phyloP scores from a whole-genome alignment of 2,113 vertebrate genomes.

The Lagenorhynchus albirostris region DNA sequence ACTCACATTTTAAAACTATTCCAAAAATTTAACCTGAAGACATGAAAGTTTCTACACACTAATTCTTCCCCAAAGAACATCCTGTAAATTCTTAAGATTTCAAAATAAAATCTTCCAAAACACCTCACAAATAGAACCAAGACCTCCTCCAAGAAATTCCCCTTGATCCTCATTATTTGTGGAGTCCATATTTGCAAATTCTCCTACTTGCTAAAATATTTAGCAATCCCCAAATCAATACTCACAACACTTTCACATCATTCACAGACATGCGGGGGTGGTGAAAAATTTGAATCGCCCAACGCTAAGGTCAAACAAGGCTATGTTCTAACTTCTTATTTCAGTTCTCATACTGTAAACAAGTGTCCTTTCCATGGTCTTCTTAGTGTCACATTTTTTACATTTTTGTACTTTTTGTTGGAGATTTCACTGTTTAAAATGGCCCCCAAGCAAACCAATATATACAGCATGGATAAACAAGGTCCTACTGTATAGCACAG shows the following conservation, averaged over 20 bases:
- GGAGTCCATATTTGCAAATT: not conserved
- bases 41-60: not conserved
- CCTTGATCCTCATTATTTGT: not conserved
- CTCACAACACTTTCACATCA: not conserved
- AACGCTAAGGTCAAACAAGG: not conserved
- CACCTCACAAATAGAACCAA: not conserved
- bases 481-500: not conserved
- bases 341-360: not conserved
- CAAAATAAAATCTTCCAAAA: not conserved
- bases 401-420: not conserved
- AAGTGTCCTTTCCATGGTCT: not conserved
- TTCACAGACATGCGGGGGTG: not conserved
- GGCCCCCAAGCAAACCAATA: not conserved
- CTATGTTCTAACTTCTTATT: not conserved
- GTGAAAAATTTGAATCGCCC: not conserved
- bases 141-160: not conserved
- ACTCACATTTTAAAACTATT: not conserved
- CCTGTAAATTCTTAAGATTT: not conserved
- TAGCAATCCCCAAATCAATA: not conserved
- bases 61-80: not conserved
- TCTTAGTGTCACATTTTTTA: not conserved
- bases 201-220: not conserved
- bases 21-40: not conserved
- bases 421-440: not conserved
- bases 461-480: not conserved